Conservation (phyloP, 1,140 invertebrate genomes). For the Sitobion miscanthi region DNA sequence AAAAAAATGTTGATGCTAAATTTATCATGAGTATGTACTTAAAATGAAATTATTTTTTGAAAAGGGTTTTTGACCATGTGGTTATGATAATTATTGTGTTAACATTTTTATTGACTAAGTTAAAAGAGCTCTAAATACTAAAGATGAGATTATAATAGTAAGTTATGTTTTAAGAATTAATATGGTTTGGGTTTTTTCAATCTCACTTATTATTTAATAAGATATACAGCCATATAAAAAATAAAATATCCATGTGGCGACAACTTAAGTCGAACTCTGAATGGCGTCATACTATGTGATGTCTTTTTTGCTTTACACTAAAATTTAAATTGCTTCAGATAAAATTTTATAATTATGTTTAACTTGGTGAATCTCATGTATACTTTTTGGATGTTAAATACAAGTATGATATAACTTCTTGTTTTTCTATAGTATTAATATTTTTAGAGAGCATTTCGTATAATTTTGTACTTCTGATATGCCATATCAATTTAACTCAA, state of each 20-base stretch:
- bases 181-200: background rate
- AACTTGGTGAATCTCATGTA: background rate
- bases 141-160: background rate
- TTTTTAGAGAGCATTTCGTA: background rate
- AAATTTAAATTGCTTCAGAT: background rate
- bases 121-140: background rate
- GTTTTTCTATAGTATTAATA: background rate
- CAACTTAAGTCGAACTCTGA: too few relatives aligned
- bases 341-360: background rate
- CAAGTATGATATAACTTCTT: background rate
- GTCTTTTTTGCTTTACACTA: background rate
- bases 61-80: constrained; percentile 55
- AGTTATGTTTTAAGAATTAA: background rate
- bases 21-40: background rate
- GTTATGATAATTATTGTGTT: constrained; percentile 37
- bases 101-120: background rate
- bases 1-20: background rate
- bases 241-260: background rate
- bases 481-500: background rate
- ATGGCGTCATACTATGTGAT: background rate
- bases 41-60: constrained; percentile 1
- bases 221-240: background rate
- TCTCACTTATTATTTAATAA: background rate
- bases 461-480: background rate
- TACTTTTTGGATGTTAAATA: background rate